These are phyloP conservation scores for Onychostoma macrolepis DNA, from an alignment of 2,113 vertebrate genomes.

Conservation along the genomic window DNA sequence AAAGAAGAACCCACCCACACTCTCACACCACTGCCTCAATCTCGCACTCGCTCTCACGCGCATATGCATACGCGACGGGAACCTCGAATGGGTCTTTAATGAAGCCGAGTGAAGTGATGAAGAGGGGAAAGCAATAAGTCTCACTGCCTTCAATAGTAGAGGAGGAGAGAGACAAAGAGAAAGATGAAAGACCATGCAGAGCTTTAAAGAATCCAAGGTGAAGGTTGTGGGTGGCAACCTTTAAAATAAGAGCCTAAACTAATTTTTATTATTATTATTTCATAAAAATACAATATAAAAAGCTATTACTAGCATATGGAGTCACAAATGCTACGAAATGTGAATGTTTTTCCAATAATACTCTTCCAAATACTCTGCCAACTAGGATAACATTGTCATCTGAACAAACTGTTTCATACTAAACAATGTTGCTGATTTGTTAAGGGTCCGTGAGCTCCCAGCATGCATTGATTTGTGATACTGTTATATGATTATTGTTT, in stretches of 20 bases:
- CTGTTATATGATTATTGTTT: too few species aligned
- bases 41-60: neutral
- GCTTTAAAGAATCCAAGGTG: neutral
- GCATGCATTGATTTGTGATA: neutral
- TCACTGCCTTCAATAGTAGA: neutral
- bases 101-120: neutral
- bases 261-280: neutral
- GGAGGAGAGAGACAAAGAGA: neutral
- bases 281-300: neutral
- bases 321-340: neutral
- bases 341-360: neutral
- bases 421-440: neutral
- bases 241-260: neutral
- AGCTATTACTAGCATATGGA: neutral
- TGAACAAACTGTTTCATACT: neutral
- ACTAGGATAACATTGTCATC: neutral
- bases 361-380: neutral
- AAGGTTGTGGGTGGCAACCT: neutral
- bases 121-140: neutral
- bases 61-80: neutral
- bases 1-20: constrained; percentile 30
- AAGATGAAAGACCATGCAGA: neutral
- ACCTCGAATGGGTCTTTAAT: constrained; percentile 17
- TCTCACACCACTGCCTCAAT: neutral
- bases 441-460: neutral